These are phyloP conservation scores for Harpagifer antarcticus DNA, from an alignment of 2,797 vertebrate genomes.

Conservation along the genomic window DNA sequence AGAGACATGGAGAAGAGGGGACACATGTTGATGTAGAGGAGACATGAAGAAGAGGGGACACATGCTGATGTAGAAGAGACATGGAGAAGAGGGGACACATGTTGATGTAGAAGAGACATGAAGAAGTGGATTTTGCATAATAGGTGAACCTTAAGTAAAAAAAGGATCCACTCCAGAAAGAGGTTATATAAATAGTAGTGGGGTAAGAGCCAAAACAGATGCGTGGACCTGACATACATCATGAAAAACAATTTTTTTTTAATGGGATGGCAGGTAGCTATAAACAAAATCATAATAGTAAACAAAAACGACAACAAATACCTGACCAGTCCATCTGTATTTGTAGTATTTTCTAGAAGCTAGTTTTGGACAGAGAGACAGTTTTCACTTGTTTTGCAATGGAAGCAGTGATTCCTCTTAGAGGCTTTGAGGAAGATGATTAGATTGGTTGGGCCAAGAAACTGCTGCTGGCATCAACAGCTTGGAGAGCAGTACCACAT, in stretches of 20 bases:
- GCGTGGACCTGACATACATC: not conserved
- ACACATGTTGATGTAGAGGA: fast-evolving
- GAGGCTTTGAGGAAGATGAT: constrained; percentile 28
- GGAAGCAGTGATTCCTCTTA: constrained; percentile 22
- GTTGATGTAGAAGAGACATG: fast-evolving
- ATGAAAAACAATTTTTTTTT: not conserved
- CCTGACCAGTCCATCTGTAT: not conserved
- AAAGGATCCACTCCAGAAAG: not conserved
- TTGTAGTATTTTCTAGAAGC: constrained; percentile 1
- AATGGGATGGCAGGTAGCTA: not conserved
- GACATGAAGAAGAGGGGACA: no score
- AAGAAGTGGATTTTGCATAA: no score
- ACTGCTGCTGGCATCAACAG: constrained; percentile 37
- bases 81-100: no score
- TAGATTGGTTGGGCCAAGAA: constrained; percentile 25
- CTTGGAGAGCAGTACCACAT: constrained; percentile 41
- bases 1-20: no score
- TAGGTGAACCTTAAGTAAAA: no score
- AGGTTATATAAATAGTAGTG: not conserved
- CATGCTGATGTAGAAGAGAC: no score
- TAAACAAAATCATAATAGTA: not conserved
- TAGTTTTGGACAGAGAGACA: not conserved
- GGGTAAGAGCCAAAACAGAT: not conserved
- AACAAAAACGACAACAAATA: not conserved
- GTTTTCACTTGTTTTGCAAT: constrained; percentile 3